Conservation (phyloP, 2,888 invertebrate genomes). For the Drosophila cognata region DNA sequence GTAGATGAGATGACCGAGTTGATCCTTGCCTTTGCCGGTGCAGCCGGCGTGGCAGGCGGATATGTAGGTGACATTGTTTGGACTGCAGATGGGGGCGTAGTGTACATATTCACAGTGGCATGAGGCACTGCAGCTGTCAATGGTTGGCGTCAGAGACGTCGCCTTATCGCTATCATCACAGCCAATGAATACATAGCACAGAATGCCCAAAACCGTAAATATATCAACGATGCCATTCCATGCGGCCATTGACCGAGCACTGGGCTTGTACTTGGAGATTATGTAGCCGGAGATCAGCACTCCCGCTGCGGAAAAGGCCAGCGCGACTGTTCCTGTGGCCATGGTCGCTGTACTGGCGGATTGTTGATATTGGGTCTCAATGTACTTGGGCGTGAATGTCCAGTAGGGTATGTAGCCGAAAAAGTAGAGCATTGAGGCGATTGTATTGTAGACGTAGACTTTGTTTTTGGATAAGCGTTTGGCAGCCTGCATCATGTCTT, state of each 20-base stretch:
- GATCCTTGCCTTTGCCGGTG: conserved; percentile 65
- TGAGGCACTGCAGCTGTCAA: conserved; percentile 86
- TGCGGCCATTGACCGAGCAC: conserved; percentile 87
- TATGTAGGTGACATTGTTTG: conserved; percentile 88
- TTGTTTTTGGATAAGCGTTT: conserved; percentile 88
- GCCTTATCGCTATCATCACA: conserved; percentile 87
- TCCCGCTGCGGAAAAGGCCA: conserved; percentile 89
- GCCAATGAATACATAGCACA: conserved; percentile 88
- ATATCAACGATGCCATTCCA: conserved; percentile 89
- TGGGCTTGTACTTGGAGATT: conserved; percentile 88
- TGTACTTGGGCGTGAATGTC: conserved; percentile 93
- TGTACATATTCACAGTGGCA: conserved; percentile 90
- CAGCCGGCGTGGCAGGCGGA: conserved; percentile 93
- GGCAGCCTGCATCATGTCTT: conserved; percentile 88
- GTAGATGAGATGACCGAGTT: conserved; percentile 44
- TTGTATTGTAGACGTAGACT: conserved; percentile 89
- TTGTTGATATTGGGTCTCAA: conserved; percentile 91
- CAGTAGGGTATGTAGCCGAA: conserved; percentile 90
- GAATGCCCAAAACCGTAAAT: conserved; percentile 87
- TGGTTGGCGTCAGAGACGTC: conserved; percentile 57
- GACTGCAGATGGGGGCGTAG: conserved; percentile 90
- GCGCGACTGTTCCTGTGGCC: conserved; percentile 89
- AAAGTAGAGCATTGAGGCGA: conserved; percentile 90
- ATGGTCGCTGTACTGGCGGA: conserved; percentile 89
- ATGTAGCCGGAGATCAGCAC: conserved; percentile 88